Percentiles rank a stretch among this genome's conserved stretches.
Conservation (phyloP, 2,113 vertebrate genomes). For the Ia io region DNA sequence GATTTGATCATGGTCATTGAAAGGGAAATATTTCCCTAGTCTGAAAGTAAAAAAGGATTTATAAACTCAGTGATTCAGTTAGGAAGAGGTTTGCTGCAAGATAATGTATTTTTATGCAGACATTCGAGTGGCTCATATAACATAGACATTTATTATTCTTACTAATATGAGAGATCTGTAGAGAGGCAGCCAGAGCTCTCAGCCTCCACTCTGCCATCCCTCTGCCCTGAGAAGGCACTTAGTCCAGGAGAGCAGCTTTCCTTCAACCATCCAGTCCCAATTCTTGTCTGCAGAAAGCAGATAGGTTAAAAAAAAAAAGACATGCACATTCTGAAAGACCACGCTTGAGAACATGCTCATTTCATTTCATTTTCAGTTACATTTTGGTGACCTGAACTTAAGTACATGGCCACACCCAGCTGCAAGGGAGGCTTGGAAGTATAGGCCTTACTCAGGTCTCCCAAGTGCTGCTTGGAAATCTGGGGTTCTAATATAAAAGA, state of each 20-base stretch:
- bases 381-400: background rate
- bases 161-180: background rate
- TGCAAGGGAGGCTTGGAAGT: background rate
- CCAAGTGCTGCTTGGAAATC: background rate
- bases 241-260: background rate
- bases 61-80: background rate
- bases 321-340: background rate
- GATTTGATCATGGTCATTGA: background rate
- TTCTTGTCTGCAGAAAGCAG: background rate
- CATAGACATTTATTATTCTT: background rate
- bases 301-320: background rate
- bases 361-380: background rate
- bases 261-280: background rate
- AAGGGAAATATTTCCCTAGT: background rate
- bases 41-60: background rate
- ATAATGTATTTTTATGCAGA: background rate
- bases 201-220: background rate
- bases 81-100: background rate
- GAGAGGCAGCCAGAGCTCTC: too few relatives aligned
- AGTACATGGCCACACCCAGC: background rate
- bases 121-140: background rate
- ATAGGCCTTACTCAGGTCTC: background rate
- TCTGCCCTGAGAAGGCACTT: background rate
- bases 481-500: background rate
- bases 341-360: background rate